phyloP scores from a whole-genome alignment of 2,888 invertebrate species.

The Xiphydria camelus region DNA sequence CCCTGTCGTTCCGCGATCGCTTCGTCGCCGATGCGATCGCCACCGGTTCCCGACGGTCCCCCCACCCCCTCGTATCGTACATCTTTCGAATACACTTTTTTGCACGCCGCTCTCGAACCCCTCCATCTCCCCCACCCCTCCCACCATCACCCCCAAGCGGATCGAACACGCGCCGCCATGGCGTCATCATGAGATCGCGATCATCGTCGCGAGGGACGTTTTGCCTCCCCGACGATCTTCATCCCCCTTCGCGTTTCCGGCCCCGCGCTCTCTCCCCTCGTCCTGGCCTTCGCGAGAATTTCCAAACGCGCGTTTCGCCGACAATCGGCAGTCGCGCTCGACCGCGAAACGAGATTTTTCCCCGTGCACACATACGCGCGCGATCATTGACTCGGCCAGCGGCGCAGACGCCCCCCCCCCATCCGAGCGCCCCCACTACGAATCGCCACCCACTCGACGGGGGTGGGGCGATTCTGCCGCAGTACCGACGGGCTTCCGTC shows the following conservation, averaged over 20 bases:
- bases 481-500: constrained; percentile 43
- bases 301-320: background rate
- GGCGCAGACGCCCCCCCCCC: constrained; percentile 25
- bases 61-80: too few relatives aligned
- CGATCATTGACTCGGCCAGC: constrained; percentile 27
- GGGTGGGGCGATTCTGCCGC: constrained; percentile 33
- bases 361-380: constrained; percentile 8
- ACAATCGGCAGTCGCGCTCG: background rate
- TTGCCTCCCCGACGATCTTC: constrained; percentile 1
- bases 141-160: constrained; percentile 6
- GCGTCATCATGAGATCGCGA: too few relatives aligned
- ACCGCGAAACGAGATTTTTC: constrained; percentile 1
- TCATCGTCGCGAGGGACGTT: constrained; percentile 4
- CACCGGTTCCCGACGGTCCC: too few relatives aligned
- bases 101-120: too few relatives aligned
- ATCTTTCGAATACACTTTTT: too few relatives aligned
- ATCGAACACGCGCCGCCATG: too few relatives aligned
- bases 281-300: too few relatives aligned
- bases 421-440: constrained; percentile 10
- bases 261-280: background rate
- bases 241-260: too few relatives aligned
- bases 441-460: constrained; percentile 16
- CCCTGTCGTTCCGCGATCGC: constrained; percentile 24
- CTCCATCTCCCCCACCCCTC: constrained; percentile 16
- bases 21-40: too few relatives aligned